A percentile compares a stretch with the other conserved stretches of the same genome.
Evolutionary conservation across 2,888 invertebrate species (phyloP).

Genomic region (Lutraria lutraria): DNA sequence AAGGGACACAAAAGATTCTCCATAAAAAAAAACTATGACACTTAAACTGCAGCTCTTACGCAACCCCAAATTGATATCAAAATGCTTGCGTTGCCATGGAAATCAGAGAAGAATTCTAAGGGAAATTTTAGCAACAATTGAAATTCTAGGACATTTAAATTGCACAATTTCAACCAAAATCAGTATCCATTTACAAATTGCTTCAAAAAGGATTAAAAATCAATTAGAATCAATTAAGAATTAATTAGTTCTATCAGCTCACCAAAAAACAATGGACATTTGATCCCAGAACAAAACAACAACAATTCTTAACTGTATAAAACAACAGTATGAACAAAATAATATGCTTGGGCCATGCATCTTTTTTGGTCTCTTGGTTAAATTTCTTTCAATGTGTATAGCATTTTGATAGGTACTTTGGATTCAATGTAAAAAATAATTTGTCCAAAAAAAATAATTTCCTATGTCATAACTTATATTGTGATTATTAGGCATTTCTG

Average conservation of each 20-base stretch:
- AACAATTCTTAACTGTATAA: too few species aligned
- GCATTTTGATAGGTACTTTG: too few species aligned
- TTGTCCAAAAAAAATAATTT: too few species aligned
- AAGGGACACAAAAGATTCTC: not conserved
- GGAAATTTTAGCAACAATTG: not conserved
- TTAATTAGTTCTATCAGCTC: not conserved
- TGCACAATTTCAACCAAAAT: not conserved
- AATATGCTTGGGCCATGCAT: too few species aligned
- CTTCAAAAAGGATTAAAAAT: not conserved
- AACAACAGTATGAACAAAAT: too few species aligned
- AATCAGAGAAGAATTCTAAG: not conserved
- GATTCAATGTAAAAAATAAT: too few species aligned
- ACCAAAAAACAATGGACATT: too few species aligned
- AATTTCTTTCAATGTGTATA: too few species aligned
- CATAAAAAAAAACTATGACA: conserved; percentile 8
- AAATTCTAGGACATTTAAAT: not conserved
- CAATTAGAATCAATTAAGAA: not conserved
- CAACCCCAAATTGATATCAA: conserved; percentile 22
- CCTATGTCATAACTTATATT: too few species aligned
- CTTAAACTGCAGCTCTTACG: not conserved
- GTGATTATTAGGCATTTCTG: too few species aligned
- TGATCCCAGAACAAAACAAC: too few species aligned
- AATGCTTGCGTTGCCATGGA: not conserved
- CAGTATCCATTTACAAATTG: not conserved
- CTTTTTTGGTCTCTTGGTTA: too few species aligned